Evolutionary conservation across 2,113 vertebrate species (phyloP), one percentile per base, ranked within the genome.

Genomic region (Chaetops frenatus): DNA sequence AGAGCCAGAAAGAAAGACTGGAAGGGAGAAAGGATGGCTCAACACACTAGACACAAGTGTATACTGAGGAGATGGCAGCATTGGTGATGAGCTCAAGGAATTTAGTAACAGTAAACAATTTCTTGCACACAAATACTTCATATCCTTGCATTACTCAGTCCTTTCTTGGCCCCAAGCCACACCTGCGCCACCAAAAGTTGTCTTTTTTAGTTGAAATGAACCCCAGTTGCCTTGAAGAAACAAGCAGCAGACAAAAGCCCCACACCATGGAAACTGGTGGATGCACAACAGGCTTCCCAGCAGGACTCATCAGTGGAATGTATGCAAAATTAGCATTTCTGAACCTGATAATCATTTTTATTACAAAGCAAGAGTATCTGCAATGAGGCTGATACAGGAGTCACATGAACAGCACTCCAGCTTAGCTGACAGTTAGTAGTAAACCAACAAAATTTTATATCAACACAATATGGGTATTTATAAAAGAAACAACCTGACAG

Each of bases 41-140:
- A 72, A 38, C 23, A 33, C 1, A 2, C n/a, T 31, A 29, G 48
- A 38, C 1, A 36, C 19, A 86, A 71, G 74, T 0, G 1, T 21
- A 4, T 6, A 29, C 6, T 40, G 71, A 69, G 45, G 25, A 67
- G 61, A 42, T 61, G 50, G 27, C 74, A 90, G 62, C 48, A 48
- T 7, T n/a, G 80, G 28, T 48, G 35, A 19, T 19, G 25, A 70
- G 35, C 60, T 70, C 10, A 22, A 71, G 17, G 73, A 33, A 40
- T 79, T 53, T 7, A 1, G 61, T 31, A 72, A 80, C 48, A 57
- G 23, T 61, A 86, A 42, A 13, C 23, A 9, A 77, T 45, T 50
- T 65, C 31, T 70, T 80, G 62, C 35, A 33, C 23, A 29, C 3
- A 54, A 67, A 24, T 18, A 33, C 7, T 85, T 90, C 17, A 65